These are phyloP conservation scores for Acanthochromis polyacanthus DNA, from an alignment of 2,113 vertebrate genomes.

Conservation along the genomic window DNA sequence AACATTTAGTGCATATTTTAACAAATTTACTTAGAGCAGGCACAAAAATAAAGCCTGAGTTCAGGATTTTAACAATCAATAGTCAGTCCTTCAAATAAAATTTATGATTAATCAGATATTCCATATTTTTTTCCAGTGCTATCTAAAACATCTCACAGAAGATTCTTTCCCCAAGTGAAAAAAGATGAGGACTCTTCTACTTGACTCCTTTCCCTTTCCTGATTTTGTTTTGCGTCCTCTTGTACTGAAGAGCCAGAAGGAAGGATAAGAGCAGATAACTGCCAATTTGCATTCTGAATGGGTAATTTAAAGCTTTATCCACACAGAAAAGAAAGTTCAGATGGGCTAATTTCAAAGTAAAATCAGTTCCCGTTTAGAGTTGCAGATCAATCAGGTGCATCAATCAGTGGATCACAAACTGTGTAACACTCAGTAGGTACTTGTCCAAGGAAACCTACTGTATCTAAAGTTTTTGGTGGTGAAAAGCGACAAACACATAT, in stretches of 20 bases:
- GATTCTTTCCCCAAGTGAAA: neutral
- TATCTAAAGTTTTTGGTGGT: neutral
- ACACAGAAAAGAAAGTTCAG: neutral
- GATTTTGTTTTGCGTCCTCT: neutral
- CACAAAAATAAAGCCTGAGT: neutral
- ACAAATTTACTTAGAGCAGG: too few species aligned
- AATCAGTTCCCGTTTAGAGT: neutral
- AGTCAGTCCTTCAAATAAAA: neutral
- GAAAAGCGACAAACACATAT: neutral
- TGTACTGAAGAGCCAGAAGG: conserved; percentile 5
- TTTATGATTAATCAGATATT: neutral
- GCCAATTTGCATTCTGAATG: neutral
- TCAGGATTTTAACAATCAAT: neutral
- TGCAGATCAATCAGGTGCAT: conserved; percentile 8
- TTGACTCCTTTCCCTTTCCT: neutral
- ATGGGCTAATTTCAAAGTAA: neutral
- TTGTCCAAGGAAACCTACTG: neutral
- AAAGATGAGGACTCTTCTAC: neutral
- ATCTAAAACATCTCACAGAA: neutral
- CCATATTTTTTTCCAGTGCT: neutral
- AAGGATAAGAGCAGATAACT: conserved; percentile 2
- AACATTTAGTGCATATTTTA: too few species aligned
- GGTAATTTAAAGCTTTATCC: conserved; percentile 6
- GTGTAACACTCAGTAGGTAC: neutral
- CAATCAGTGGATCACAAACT: neutral